phyloP scores from a whole-genome alignment of 2,113 vertebrate genomes.

The Mus pahari region DNA sequence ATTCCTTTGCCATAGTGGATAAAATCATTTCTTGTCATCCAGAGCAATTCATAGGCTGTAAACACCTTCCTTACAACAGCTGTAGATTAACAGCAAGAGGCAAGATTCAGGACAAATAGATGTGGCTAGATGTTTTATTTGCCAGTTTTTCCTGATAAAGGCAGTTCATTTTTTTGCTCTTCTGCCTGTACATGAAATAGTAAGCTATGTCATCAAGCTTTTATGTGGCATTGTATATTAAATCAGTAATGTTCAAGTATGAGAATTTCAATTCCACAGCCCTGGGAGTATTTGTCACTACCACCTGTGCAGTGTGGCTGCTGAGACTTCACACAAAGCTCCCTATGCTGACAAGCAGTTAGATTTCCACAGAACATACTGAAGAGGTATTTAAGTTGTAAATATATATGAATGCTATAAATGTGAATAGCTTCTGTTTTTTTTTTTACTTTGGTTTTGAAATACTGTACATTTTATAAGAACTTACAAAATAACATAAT shows the following conservation, averaged over 20 bases:
- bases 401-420: not conserved
- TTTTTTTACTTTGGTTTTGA: not conserved
- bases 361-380: not conserved
- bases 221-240: slow-evolving; percentile 46
- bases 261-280: not conserved
- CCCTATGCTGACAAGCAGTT: not conserved
- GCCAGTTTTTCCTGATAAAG: slow-evolving; percentile 62
- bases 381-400: not conserved
- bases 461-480: not conserved
- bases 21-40: not conserved
- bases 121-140: slow-evolving; percentile 51
- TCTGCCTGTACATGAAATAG: slow-evolving; percentile 29
- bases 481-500: not conserved
- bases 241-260: slow-evolving; percentile 8
- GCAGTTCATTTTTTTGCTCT: slow-evolving; percentile 42
- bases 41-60: not conserved
- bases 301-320: not conserved
- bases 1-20: slow-evolving; percentile 6
- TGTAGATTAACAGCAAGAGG: not conserved
- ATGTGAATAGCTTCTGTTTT: not conserved
- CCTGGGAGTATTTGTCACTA: slow-evolving; percentile 28
- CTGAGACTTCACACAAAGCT: not conserved
- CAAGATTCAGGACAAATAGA: slow-evolving; percentile 52
- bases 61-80: not conserved
- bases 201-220: slow-evolving; percentile 21